A percentile compares a stretch with the other conserved stretches of the same genome.
Conservation (phyloP, 2,113 vertebrate genomes). For the Psammodynastes pulverulentus region DNA sequence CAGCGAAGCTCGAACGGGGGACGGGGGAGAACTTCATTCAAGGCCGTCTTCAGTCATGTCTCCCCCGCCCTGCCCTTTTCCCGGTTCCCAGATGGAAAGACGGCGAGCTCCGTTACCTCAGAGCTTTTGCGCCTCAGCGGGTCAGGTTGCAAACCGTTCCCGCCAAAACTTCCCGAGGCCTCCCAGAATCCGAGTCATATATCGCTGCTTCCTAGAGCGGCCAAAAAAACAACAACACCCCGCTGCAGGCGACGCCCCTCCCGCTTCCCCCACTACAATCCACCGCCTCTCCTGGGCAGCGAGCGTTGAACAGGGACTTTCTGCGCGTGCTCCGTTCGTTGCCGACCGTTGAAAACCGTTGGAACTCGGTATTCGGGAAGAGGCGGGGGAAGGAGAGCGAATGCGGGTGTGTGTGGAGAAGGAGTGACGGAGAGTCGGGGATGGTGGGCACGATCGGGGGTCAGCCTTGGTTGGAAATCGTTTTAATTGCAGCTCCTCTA, state of each 20-base stretch:
- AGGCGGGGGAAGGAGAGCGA: neutral
- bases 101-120: neutral
- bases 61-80: neutral
- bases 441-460: neutral
- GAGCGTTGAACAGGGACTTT: neutral
- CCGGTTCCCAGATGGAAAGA: neutral
- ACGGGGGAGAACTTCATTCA: no score
- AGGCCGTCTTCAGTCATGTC: neutral
- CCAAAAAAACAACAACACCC: neutral
- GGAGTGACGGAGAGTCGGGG: no score
- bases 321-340: neutral
- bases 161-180: neutral
- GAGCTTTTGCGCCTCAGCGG: neutral
- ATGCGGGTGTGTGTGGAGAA: no score
- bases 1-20: no score
- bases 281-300: no score
- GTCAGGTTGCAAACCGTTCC: neutral
- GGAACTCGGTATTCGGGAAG: neutral
- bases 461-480: neutral
- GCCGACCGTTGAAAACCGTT: neutral
- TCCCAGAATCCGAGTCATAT: neutral
- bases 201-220: neutral
- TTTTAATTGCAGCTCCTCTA: neutral
- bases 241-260: neutral
- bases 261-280: rapidly evolving